These are phyloP conservation scores for Paramisgurnus dabryanus DNA, from an alignment of 2,113 vertebrate genomes.

Conservation along the genomic window DNA sequence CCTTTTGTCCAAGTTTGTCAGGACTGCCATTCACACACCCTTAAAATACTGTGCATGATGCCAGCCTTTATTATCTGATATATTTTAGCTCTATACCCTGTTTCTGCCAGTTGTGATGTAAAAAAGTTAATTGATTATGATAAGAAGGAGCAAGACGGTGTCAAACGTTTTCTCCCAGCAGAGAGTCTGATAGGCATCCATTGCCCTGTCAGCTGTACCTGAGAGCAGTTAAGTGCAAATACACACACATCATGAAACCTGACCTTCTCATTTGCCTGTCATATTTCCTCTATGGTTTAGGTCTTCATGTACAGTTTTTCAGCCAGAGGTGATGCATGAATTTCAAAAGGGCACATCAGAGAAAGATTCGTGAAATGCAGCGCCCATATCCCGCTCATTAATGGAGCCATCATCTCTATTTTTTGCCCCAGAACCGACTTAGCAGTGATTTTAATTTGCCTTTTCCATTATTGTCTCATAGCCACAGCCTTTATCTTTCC, in stretches of 20 bases:
- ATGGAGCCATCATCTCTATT: slow-evolving; percentile 70
- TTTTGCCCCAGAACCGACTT: slow-evolving; percentile 69
- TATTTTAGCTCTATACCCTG: background rate
- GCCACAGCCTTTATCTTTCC: slow-evolving; percentile 70
- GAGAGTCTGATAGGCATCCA: background rate
- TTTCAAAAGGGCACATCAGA: slow-evolving; percentile 45
- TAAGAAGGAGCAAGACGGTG: background rate
- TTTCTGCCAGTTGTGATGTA: background rate
- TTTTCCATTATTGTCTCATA: slow-evolving; percentile 78
- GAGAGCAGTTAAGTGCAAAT: slow-evolving; percentile 34
- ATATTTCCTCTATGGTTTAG: slow-evolving; percentile 28
- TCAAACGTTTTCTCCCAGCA: slow-evolving; percentile 32
- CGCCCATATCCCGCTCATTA: slow-evolving; percentile 78
- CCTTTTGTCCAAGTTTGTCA: no score
- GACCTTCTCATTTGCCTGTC: slow-evolving; percentile 17
- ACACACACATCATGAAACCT: slow-evolving; percentile 29
- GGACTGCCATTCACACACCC: no score
- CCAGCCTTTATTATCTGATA: background rate
- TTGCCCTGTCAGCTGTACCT: slow-evolving; percentile 26
- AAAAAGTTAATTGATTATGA: slow-evolving; percentile 19
- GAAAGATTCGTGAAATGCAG: slow-evolving; percentile 70
- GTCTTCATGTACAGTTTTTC: slow-evolving; percentile 38
- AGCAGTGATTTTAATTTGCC: slow-evolving; percentile 74
- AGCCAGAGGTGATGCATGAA: slow-evolving; percentile 40
- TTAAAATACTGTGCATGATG: no score